Base-by-base conservation (phyloP, 2,113 vertebrate species). In the Phrynosoma blainvillii region DNA sequence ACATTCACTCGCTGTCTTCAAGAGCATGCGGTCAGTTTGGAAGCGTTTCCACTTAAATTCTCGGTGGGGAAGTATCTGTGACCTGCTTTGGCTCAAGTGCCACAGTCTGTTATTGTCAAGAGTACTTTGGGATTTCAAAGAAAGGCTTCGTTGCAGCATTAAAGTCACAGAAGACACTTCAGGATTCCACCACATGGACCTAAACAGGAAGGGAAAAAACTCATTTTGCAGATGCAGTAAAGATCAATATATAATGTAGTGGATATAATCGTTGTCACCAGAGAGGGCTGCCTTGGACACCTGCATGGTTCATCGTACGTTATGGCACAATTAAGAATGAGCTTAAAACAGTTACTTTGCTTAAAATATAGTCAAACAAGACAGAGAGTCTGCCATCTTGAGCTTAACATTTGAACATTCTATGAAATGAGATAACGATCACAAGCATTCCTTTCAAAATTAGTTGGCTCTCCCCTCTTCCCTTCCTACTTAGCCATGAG, bases 171-270 rank as follows among this genome's bases (percentile, higher is more conserved):
- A 47, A 52, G 87, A 74, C 23, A 83, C 79, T 66, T 88, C 80
- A 36, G 90, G 84, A 52, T 62, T 79, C 87, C 90, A 88, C 74
- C 74, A 91, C 66, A 83, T 23, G 36, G 87, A 83, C 56, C 90
- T 91, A 82, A 78, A 86, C 11, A 68, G 2, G n/a, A 23, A n/a
- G 30, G 42, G 62, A 62, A 74, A 21, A 84, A 36, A 71, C 12
- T 84, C n/a, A 84, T 79, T 82, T 47, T 54, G 16, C 68, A 56
- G 25, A 30, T 66, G 32, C 56, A 70, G 30, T 25, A 40, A 25
- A 21, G 76, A 78, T n/a, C 73, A 74, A 14, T 73, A 56, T 56
- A 18, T 79, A 47, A n/a, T 56, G 54, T 16, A 62, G 13, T 62
- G 59, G 14, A 16, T 16, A 18, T 62, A 4, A 62, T 7, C 5